Evolutionary conservation across 1,140 invertebrate species (phyloP), one percentile per base, ranked within the genome.

Genomic region (Pogonomyrmex barbatus): DNA sequence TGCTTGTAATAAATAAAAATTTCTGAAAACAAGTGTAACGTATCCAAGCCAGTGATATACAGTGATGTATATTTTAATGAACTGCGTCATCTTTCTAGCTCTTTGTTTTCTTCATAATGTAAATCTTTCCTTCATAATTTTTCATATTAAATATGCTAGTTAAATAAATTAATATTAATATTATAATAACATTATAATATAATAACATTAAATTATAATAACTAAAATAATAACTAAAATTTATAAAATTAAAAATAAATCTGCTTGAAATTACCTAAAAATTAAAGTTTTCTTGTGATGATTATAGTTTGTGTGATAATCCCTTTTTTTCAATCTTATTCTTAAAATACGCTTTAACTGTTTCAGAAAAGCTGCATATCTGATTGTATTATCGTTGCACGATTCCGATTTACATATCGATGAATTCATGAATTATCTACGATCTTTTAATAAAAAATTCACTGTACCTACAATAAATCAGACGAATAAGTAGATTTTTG

Each of bases 371-470:
- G 2, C 36, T 14, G 14, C 78, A 81, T 70, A 56, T 56, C 36
- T 56, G 63, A 81, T 68, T 79, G 39, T 58, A 12, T 52, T 67
- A 67, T 24, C 62, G 47, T 56, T 56, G 63, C 77, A 50, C 45
- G 39, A 67, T 67, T 81, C 14, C 14, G 52, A 56, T 56, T 81
- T 33, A 70, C 12, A 30, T 58, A 56, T 63, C 33, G 39, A 36
- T 56, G 2, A 62, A 68, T 67, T 42, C 77, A 54, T 81, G 30
- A 81, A 56, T 70, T 70, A 81, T 81, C 78, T 58, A 36, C 39
- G 52, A 81, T 81, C 54, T 56, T 70, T 81, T 10, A 54, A 81
- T 81, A 70, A 81, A 81, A 81, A 81, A 81, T 81, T 75, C 62
- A 68, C 36, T 52, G 47, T 17, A 85, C 70, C 42, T 50, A 36